Percentiles rank a stretch among this genome's conserved stretches.
These are phyloP conservation scores for Zosterops hypoxanthus DNA, from an alignment of 2,113 vertebrate species.

Conservation along the genomic window DNA sequence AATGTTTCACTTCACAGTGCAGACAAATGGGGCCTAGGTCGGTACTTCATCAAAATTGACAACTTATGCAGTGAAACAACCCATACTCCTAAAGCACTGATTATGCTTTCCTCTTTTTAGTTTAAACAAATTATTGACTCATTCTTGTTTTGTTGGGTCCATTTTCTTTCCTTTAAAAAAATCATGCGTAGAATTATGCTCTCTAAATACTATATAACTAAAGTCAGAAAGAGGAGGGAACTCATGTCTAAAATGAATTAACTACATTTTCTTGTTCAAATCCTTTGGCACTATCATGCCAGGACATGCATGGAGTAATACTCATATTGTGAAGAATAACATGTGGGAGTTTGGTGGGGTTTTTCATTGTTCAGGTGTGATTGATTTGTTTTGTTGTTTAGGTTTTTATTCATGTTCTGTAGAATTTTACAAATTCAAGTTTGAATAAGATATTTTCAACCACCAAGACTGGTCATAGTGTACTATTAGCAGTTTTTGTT, in stretches of 20 bases:
- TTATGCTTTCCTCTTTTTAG: background rate
- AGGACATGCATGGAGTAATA: background rate
- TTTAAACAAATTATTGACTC: background rate
- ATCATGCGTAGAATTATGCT: background rate
- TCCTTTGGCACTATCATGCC: background rate
- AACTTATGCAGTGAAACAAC: background rate
- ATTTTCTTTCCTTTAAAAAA: background rate
- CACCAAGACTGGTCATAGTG: background rate
- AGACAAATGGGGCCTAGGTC: background rate
- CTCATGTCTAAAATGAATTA: background rate
- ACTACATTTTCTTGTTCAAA: background rate
- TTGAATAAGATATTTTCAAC: background rate
- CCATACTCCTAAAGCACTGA: background rate
- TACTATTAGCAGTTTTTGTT: background rate
- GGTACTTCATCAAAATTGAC: background rate
- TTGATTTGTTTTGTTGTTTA: background rate
- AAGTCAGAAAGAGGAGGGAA: background rate
- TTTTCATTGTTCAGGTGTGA: no score
- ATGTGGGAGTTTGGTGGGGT: fast-evolving
- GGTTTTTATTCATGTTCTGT: background rate
- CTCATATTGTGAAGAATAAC: background rate
- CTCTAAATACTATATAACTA: background rate
- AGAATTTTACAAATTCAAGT: background rate
- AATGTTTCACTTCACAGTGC: conserved; percentile 21
- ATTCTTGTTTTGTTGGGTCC: background rate